Conservation (phyloP, 2,797 vertebrate species). For the Epinephelus awoara region DNA sequence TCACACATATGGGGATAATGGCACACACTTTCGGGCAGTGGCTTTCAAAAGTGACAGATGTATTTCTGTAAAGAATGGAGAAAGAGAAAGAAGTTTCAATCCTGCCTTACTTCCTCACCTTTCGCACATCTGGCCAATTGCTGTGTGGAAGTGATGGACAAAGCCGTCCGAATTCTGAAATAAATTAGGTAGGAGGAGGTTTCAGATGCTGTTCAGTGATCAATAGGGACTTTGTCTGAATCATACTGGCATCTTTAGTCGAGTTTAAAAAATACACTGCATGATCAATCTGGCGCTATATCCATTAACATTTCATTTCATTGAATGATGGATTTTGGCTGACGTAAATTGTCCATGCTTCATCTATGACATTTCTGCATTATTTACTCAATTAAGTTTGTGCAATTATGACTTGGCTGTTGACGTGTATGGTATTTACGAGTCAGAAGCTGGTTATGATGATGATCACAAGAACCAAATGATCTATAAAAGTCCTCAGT, state of each 20-base stretch:
- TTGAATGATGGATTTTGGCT: background rate
- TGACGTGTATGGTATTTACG: background rate
- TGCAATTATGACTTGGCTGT: too few species aligned
- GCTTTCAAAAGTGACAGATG: too few species aligned
- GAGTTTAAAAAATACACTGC: background rate
- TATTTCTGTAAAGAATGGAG: too few species aligned
- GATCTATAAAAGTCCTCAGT: background rate
- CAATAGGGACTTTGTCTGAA: background rate
- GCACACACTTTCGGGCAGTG: too few species aligned
- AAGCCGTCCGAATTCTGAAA: too few species aligned
- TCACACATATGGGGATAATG: too few species aligned
- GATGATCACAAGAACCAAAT: background rate
- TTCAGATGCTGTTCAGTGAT: too few species aligned
- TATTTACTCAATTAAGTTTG: background rate
- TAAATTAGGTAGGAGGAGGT: too few species aligned
- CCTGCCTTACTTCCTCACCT: too few species aligned
- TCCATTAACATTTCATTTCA: background rate
- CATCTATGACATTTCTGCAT: background rate
- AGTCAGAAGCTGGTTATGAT: background rate
- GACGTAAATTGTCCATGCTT: background rate
- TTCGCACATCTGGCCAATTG: too few species aligned
- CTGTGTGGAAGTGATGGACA: too few species aligned
- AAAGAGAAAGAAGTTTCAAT: too few species aligned
- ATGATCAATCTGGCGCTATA: background rate
- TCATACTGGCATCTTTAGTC: background rate